These are phyloP conservation scores for Diadumene lineata DNA, from an alignment of 92 coral and sea anemone genomes.

Conservation along the genomic window DNA sequence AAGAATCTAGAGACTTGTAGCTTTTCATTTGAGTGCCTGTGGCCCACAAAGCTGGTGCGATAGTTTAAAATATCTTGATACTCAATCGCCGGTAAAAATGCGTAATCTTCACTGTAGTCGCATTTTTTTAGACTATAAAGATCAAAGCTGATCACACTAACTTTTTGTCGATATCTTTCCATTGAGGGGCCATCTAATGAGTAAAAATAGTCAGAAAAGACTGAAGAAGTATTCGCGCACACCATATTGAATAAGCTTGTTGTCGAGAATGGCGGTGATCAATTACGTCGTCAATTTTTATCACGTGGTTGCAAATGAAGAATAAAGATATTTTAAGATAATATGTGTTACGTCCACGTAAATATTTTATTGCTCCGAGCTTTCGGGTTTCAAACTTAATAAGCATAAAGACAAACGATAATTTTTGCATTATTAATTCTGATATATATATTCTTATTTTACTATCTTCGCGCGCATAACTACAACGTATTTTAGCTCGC, in stretches of 20 bases:
- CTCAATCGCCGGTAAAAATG: constrained; percentile 35
- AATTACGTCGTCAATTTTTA: constrained; percentile 4
- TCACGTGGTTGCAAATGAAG: constrained; percentile 69
- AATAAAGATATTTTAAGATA: no score
- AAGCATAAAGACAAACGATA: no score
- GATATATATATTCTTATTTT: no score
- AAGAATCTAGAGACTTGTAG: constrained; percentile 58
- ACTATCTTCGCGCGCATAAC: no score
- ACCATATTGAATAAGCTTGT: constrained; percentile 35
- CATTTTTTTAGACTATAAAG: constrained; percentile 32
- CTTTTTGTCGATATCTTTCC: constrained; percentile 44
- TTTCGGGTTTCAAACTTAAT: no score
- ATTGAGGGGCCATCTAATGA: constrained; percentile 30
- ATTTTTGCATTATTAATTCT: no score
- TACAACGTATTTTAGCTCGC: no score
- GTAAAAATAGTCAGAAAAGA: constrained; percentile 43
- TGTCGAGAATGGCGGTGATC: constrained; percentile 61
- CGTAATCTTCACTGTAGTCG: constrained; percentile 46
- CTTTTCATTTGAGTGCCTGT: constrained; percentile 60
- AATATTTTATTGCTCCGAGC: no score
- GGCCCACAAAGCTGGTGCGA: constrained; percentile 49
- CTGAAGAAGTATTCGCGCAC: constrained; percentile 1
- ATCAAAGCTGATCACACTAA: constrained; percentile 49
- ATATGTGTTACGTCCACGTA: no score
- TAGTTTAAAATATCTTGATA: constrained; percentile 64